phyloP scores from a whole-genome alignment of 2,113 vertebrate species.

The Mormoops blainvillei region DNA sequence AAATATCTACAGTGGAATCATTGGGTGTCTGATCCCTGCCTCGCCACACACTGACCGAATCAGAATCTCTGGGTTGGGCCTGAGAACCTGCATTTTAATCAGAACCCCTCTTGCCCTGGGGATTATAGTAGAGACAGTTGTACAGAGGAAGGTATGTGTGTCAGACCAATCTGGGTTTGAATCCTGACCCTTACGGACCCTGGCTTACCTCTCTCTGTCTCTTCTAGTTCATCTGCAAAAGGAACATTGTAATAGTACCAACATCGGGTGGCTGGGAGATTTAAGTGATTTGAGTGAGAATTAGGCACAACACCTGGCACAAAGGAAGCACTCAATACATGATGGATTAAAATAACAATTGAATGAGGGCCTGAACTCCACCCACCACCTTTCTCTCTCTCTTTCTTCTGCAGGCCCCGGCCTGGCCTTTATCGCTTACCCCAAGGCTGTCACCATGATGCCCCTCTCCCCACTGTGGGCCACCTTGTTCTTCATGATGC shows the following conservation, averaged over 20 bases:
- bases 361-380: background rate
- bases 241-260: background rate
- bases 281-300: background rate
- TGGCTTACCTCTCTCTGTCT: background rate
- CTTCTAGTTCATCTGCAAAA: background rate
- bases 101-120: background rate
- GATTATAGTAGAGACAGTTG: background rate
- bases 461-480: conserved; percentile 97
- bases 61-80: background rate
- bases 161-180: background rate
- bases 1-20: background rate
- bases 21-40: background rate
- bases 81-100: background rate
- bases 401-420: conserved; percentile 88
- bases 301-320: background rate
- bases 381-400: background rate
- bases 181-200: background rate
- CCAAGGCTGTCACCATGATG: conserved; percentile 99
- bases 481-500: conserved; percentile 98
- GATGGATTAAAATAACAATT: background rate
- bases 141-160: background rate
- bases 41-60: background rate
- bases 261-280: background rate
- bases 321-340: background rate
- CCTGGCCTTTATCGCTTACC: conserved; percentile 97